Evolutionary conservation across 2,797 vertebrate species (phyloP).

Genomic region (Cyprinella venusta): DNA sequence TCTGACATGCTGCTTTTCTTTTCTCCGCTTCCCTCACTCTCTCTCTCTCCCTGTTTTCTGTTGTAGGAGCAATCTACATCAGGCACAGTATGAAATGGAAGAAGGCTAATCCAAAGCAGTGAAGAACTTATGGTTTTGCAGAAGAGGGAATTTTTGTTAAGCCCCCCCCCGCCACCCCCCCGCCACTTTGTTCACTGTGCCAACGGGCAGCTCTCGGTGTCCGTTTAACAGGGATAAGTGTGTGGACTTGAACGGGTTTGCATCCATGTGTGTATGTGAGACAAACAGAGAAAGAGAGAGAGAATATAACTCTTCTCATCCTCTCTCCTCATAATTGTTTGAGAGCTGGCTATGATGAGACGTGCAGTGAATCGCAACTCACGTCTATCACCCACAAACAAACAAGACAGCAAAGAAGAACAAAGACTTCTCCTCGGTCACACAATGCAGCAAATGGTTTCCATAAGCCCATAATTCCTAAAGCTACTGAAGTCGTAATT

Average conservation of each 20-base stretch:
- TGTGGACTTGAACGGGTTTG: slow-evolving; percentile 17
- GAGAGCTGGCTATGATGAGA: slow-evolving; percentile 55
- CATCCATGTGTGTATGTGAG: slow-evolving; percentile 23
- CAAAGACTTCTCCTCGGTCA: slow-evolving; percentile 47
- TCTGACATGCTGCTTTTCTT: slow-evolving; percentile 57
- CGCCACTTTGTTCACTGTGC: slow-evolving; percentile 34
- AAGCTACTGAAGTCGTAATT: slow-evolving; percentile 2
- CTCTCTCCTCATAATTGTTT: slow-evolving; percentile 46
- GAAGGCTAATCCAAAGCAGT: slow-evolving; percentile 59
- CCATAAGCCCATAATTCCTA: slow-evolving; percentile 16
- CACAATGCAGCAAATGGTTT: slow-evolving; percentile 35
- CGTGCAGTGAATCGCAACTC: slow-evolving; percentile 53
- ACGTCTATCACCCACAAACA: slow-evolving; percentile 45
- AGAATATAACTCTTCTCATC: slow-evolving; percentile 54
- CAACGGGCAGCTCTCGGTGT: slow-evolving; percentile 43
- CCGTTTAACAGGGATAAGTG: slow-evolving; percentile 49
- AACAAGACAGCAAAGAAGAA: slow-evolving; percentile 48
- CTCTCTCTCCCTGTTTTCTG: slow-evolving; percentile 53
- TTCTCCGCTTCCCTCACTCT: slow-evolving; percentile 29
- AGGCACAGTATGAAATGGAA: slow-evolving; percentile 63
- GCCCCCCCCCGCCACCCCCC: slow-evolving; percentile 22
- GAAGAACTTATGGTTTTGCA: slow-evolving; percentile 52
- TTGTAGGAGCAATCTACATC: slow-evolving; percentile 65
- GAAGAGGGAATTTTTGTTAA: slow-evolving; percentile 43
- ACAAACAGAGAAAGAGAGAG: slow-evolving; percentile 5